Evolutionary conservation across 2,888 invertebrate genomes (phyloP).

Genomic region (Argyra leucocephala): DNA sequence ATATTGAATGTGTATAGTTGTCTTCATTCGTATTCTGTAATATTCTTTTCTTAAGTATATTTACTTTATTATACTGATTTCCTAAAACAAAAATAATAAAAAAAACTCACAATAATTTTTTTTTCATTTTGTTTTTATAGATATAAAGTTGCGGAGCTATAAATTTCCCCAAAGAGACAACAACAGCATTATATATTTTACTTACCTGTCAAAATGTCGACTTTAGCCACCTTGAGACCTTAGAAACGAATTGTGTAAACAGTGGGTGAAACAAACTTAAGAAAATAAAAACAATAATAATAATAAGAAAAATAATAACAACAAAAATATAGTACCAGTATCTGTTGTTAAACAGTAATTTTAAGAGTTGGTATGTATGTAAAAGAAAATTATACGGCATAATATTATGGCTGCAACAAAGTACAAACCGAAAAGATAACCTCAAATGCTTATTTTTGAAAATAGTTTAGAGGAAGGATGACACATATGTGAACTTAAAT

Average conservation of each 20-base stretch:
- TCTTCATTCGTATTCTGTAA: background rate
- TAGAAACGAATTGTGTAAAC: background rate
- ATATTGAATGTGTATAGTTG: background rate
- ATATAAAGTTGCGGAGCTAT: slow-evolving; percentile 5
- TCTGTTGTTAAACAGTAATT: too few relatives aligned
- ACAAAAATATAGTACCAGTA: too few relatives aligned
- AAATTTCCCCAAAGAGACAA: slow-evolving; percentile 10
- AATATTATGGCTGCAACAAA: too few relatives aligned
- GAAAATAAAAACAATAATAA: too few relatives aligned
- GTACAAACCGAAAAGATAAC: background rate
- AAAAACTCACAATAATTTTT: background rate
- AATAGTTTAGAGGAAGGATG: background rate
- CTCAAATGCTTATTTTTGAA: background rate
- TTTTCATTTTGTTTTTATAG: background rate
- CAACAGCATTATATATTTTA: slow-evolving; percentile 10
- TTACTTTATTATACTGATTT: background rate
- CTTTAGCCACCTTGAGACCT: slow-evolving; percentile 10
- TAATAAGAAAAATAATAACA: too few relatives aligned
- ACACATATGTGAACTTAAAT: slow-evolving; percentile 1
- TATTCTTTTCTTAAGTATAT: background rate
- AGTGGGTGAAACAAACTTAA: slow-evolving; percentile 1
- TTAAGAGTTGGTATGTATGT: too few relatives aligned
- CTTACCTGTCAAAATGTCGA: slow-evolving; percentile 10
- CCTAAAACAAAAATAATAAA: background rate
- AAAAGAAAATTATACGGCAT: too few relatives aligned